Conservation (phyloP, 2,113 vertebrate species). For the Choloepus hoffmanni region DNA sequence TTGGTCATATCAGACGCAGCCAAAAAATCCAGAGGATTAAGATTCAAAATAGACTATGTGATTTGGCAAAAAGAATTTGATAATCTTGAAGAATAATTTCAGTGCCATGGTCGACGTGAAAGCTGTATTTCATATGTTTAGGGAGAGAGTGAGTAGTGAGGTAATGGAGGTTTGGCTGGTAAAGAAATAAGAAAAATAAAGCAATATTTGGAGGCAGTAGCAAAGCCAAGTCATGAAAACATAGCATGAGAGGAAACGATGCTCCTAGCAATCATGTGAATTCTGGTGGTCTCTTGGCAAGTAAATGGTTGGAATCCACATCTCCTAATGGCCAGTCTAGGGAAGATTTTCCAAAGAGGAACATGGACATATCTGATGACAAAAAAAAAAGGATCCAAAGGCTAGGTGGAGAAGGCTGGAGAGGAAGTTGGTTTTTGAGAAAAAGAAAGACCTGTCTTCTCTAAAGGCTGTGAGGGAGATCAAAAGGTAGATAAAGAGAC, state of each 20-base stretch:
- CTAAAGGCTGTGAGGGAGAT: background rate
- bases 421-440: background rate
- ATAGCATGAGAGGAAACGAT: background rate
- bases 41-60: background rate
- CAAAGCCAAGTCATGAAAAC: background rate
- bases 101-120: rapidly evolving
- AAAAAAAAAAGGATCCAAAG: background rate
- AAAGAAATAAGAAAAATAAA: background rate
- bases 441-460: background rate
- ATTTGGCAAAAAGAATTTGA: background rate
- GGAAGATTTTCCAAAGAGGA: background rate
- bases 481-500: background rate
- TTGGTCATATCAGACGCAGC: background rate
- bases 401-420: background rate
- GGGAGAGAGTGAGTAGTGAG: background rate
- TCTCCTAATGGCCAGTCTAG: background rate
- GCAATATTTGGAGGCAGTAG: background rate
- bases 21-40: background rate
- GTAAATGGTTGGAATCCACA: rapidly evolving
- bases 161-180: background rate
- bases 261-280: background rate
- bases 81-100: background rate
- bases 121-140: background rate
- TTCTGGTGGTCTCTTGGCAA: background rate
- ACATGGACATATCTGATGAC: no score